A percentile compares a stretch with the other conserved stretches of the same genome.
Conservation (phyloP, 2,888 invertebrate species). For the Machimus rusticus region DNA sequence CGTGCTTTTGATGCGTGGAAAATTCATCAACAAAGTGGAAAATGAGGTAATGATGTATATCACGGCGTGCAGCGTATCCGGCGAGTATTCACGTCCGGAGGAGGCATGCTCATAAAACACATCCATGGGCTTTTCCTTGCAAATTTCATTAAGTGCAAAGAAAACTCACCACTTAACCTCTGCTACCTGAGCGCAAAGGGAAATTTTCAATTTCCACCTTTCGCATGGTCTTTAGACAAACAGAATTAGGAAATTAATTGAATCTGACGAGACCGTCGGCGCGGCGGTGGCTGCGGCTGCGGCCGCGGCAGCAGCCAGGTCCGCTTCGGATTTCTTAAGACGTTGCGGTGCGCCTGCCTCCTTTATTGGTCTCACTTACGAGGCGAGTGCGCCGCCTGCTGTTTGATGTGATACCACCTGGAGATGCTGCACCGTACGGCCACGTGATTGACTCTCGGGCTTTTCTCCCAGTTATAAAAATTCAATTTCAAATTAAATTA, state of each 20-base stretch:
- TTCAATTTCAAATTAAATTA: conserved; percentile 37
- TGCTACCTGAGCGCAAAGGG: neutral
- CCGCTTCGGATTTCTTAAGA: neutral
- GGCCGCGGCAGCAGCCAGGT: neutral
- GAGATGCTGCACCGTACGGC: conserved; percentile 3
- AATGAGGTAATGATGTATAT: conserved; percentile 27
- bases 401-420: conserved; percentile 37
- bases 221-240: conserved; percentile 40
- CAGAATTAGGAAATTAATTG: conserved; percentile 42
- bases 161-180: conserved; percentile 34
- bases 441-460: neutral
- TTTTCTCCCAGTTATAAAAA: conserved; percentile 8
- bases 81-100: conserved; percentile 2
- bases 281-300: neutral
- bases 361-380: neutral
- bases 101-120: conserved; percentile 12
- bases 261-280: conserved; percentile 25
- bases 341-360: neutral
- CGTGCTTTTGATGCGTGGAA: conserved; percentile 29
- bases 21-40: conserved; percentile 43
- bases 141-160: conserved; percentile 35
- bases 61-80: neutral
- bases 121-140: neutral
- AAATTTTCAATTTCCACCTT: conserved; percentile 40
- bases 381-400: conserved; percentile 17